Conservation (phyloP, 2,797 vertebrate species). For the Rhynchotus rufescens region DNA sequence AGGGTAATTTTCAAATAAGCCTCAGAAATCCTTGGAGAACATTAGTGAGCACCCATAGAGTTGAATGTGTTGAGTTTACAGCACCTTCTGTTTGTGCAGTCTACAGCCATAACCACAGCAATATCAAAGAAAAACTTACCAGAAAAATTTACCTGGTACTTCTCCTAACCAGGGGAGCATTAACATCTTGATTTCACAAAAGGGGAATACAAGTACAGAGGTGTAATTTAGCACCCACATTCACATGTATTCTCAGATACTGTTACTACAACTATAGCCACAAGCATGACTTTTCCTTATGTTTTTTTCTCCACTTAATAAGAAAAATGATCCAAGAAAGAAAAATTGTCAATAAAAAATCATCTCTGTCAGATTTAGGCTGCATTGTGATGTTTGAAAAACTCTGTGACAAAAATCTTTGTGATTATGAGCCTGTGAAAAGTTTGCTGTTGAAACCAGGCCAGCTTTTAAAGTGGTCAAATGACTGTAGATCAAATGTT, state of each 20-base stretch:
- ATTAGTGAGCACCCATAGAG: too few relatives aligned
- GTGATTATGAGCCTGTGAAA: neutral
- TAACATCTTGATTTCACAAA: neutral
- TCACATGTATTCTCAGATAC: neutral
- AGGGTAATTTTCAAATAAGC: neutral
- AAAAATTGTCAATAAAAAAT: neutral
- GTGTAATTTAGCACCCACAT: neutral
- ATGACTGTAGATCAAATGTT: slow-evolving; percentile 25
- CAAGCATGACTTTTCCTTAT: neutral
- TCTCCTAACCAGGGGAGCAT: neutral
- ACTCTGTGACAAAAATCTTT: neutral
- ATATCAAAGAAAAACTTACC: neutral
- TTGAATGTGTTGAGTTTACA: too few relatives aligned
- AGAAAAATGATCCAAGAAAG: neutral
- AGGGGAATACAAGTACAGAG: neutral
- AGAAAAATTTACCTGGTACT: neutral
- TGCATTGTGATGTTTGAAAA: neutral
- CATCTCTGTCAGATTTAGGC: neutral
- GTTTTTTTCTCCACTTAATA: neutral
- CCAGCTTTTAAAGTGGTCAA: neutral
- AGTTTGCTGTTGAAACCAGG: neutral
- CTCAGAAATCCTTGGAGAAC: too few relatives aligned
- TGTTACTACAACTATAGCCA: neutral
- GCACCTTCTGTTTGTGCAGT: neutral
- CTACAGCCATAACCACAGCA: neutral